phyloP scores from a whole-genome alignment of 2,888 invertebrate species.

The Darwinula stevensoni region DNA sequence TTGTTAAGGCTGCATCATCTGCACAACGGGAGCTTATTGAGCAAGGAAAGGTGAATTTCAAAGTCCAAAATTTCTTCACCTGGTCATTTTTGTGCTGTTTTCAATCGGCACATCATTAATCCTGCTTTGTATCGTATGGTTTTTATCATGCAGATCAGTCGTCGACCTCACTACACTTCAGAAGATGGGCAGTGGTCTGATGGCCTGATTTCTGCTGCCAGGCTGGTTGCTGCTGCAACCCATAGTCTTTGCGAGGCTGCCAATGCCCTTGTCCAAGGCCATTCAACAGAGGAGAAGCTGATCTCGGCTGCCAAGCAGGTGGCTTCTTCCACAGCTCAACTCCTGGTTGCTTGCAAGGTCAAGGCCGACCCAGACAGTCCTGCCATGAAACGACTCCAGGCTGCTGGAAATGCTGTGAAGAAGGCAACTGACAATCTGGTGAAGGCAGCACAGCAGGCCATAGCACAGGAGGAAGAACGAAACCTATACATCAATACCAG shows the following conservation, averaged over 20 bases:
- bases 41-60: constrained; percentile 37
- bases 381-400: constrained; percentile 49
- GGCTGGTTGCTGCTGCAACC: constrained; percentile 85
- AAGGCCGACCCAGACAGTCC: constrained; percentile 90
- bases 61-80: constrained; percentile 5
- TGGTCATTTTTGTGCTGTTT: not conserved
- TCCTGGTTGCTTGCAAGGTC: constrained; percentile 92
- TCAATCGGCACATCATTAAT: too few species aligned
- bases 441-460: constrained; percentile 67
- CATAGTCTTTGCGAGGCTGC: constrained; percentile 94
- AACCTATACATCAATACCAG: constrained; percentile 61
- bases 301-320: constrained; percentile 90
- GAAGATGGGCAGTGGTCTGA: constrained; percentile 97
- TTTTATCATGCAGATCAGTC: constrained; percentile 22
- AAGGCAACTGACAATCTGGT: constrained; percentile 92
- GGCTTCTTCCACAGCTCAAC: constrained; percentile 84
- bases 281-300: constrained; percentile 74
- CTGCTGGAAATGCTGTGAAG: constrained; percentile 88
- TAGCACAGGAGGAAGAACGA: constrained; percentile 67
- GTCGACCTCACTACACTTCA: constrained; percentile 48
- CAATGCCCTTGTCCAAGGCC: constrained; percentile 74
- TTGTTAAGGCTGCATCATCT: constrained; percentile 84
- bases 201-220: constrained; percentile 76
- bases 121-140: not conserved
- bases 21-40: constrained; percentile 85